phyloP scores from a whole-genome alignment of 2,888 invertebrate species.

The Heliconius aoede region DNA sequence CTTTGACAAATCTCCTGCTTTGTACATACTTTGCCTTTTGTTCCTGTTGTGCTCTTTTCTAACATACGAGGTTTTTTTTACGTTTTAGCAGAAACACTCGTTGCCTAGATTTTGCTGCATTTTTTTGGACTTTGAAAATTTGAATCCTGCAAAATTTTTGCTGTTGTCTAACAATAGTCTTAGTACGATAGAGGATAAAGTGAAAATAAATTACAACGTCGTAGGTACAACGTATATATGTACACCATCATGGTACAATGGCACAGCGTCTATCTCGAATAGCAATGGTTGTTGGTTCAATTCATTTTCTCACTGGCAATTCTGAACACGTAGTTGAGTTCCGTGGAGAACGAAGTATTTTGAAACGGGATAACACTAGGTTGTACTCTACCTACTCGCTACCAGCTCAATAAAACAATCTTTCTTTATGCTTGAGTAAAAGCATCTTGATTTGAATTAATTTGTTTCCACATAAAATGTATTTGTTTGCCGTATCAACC shows the following conservation, averaged over 20 bases:
- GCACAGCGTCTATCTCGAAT: not conserved
- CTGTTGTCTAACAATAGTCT: not conserved
- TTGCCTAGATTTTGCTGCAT: constrained; percentile 3
- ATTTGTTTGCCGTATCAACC: no score
- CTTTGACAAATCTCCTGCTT: constrained; percentile 20
- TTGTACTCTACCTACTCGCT: no score
- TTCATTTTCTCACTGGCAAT: not conserved
- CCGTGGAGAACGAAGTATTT: no score
- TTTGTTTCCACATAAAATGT: no score
- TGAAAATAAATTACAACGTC: not conserved
- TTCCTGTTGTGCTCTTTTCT: constrained; percentile 48
- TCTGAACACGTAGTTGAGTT: no score
- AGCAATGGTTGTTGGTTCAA: not conserved
- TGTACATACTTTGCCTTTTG: constrained; percentile 26
- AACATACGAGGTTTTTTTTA: constrained; percentile 20
- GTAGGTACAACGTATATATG: not conserved
- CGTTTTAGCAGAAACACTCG: not conserved
- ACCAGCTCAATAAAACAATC: no score
- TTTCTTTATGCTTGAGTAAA: no score
- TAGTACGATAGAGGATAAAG: not conserved
- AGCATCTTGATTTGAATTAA: no score
- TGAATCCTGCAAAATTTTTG: not conserved
- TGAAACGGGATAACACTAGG: no score
- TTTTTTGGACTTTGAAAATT: not conserved
- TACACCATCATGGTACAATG: not conserved